Evolutionary conservation across 2,797 vertebrate genomes (phyloP).

Genomic region (Neomorphus geoffroyi): DNA sequence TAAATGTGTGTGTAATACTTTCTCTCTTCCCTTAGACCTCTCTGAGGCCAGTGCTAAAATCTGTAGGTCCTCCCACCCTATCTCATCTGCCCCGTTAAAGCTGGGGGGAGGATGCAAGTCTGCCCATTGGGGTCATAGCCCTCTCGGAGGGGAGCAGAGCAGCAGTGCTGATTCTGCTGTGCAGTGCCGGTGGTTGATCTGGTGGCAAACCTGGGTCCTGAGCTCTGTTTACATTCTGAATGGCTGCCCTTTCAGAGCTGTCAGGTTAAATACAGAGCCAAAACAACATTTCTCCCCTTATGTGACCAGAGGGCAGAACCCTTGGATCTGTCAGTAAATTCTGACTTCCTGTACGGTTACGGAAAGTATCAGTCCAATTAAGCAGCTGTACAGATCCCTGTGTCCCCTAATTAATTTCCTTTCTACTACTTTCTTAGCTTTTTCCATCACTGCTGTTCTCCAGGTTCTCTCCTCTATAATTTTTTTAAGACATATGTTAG

Average conservation of each 20-base stretch:
- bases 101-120: background rate
- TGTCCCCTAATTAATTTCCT: slow-evolving; percentile 44
- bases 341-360: background rate
- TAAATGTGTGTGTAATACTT: background rate
- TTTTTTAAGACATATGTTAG: background rate
- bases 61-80: background rate
- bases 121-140: background rate
- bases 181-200: background rate
- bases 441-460: background rate
- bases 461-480: background rate
- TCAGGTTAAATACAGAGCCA: background rate
- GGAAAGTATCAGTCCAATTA: slow-evolving; percentile 14
- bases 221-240: slow-evolving; percentile 32
- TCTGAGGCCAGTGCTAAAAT: background rate
- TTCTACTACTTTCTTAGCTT: background rate
- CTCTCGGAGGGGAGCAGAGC: background rate
- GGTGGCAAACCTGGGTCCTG: background rate
- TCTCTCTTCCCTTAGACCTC: background rate
- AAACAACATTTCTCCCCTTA: background rate
- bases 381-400: background rate
- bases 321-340: background rate
- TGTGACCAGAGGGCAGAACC: slow-evolving; percentile 17
- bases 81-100: background rate
- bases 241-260: slow-evolving; percentile 14
- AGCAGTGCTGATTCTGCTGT: rapidly evolving